phyloP scores from a whole-genome alignment of 1,140 invertebrate species.

The Leguminivora glycinivorella region DNA sequence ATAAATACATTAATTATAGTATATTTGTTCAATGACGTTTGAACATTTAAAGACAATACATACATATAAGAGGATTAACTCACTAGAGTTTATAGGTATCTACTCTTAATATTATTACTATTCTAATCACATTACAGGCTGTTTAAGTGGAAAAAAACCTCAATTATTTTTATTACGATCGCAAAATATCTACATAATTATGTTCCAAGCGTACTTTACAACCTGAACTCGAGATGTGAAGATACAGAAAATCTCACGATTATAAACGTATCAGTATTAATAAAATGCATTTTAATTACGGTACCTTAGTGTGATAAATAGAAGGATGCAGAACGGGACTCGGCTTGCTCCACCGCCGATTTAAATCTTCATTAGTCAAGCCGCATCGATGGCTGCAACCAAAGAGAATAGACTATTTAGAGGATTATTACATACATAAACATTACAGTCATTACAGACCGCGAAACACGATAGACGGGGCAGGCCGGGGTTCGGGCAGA shows the following conservation, averaged over 20 bases:
- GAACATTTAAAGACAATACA: no score
- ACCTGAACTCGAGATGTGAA: not conserved
- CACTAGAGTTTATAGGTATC: no score
- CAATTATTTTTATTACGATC: not conserved
- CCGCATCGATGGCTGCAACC: slow-evolving; percentile 87
- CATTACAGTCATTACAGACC: no score
- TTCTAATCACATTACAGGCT: no score
- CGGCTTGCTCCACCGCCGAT: slow-evolving; percentile 89
- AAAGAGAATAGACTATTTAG: slow-evolving; percentile 56
- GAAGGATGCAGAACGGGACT: slow-evolving; percentile 87
- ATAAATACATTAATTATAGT: no score
- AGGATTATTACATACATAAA: no score
- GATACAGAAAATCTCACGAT: not conserved
- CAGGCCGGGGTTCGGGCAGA: no score
- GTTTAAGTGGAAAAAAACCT: no score
- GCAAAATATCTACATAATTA: not conserved
- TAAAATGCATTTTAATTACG: slow-evolving; percentile 19
- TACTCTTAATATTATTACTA: no score
- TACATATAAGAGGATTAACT: no score
- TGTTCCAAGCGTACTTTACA: not conserved
- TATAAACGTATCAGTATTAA: slow-evolving; percentile 27
- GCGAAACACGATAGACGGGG: no score
- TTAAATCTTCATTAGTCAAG: slow-evolving; percentile 89
- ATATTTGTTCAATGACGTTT: no score
- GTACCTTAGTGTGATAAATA: slow-evolving; percentile 90